phyloP scores from a whole-genome alignment of 2,888 invertebrate genomes.

The Atethmia centrago region DNA sequence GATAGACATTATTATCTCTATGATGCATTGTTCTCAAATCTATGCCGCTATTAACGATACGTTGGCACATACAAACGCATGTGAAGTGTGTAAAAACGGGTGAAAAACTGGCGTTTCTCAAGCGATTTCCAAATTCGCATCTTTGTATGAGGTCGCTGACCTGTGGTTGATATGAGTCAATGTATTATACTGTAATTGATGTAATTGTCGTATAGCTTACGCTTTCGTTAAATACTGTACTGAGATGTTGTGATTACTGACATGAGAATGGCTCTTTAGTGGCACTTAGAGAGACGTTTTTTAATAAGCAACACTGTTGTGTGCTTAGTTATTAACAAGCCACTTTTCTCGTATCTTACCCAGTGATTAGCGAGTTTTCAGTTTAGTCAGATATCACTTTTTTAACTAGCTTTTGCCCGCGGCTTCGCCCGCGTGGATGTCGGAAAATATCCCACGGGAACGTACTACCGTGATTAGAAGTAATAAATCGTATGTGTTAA shows the following conservation, averaged over 20 bases:
- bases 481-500: no score
- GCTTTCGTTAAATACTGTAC: slow-evolving; percentile 42
- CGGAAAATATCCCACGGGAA: no score
- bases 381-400: background rate
- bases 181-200: slow-evolving; percentile 49
- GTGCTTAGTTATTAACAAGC: background rate
- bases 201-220: slow-evolving; percentile 47
- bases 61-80: slow-evolving; percentile 60
- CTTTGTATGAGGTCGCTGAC: slow-evolving; percentile 60
- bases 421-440: no score
- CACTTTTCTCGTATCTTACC: background rate
- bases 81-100: slow-evolving; percentile 49
- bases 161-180: slow-evolving; percentile 45
- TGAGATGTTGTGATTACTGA: slow-evolving; percentile 25
- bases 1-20: slow-evolving; percentile 58
- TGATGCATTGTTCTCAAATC: slow-evolving; percentile 71
- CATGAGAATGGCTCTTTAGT: slow-evolving; percentile 30
- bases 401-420: no score
- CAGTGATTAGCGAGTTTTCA: background rate
- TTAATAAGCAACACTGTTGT: slow-evolving; percentile 11
- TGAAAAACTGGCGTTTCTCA: slow-evolving; percentile 62
- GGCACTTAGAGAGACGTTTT: background rate
- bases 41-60: slow-evolving; percentile 71
- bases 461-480: no score
- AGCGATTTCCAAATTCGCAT: slow-evolving; percentile 68